Evolutionary conservation across 35 echinoderm and acorn worm species (phyloP).

Genomic region (Eucidaris tribuloides): DNA sequence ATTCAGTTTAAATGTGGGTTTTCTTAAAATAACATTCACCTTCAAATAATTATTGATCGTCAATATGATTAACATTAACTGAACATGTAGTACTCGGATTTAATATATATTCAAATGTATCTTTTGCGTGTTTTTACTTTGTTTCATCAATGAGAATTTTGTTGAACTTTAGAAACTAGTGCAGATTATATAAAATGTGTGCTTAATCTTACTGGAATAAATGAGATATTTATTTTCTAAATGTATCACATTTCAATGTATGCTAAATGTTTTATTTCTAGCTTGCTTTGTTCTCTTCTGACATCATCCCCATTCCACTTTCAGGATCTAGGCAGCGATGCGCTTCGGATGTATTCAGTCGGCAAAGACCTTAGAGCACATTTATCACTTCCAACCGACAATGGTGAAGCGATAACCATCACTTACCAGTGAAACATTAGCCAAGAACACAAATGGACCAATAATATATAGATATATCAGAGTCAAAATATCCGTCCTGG

Average conservation of each 20-base stretch:
- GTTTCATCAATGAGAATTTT: too few species aligned
- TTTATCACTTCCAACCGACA: constrained; percentile 90
- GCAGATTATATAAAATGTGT: too few species aligned
- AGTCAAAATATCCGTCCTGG: constrained; percentile 15
- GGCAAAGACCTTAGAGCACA: constrained; percentile 85
- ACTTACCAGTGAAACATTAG: constrained; percentile 83
- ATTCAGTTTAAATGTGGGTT: too few species aligned
- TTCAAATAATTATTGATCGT: too few species aligned
- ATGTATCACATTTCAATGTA: not conserved
- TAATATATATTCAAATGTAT: too few species aligned
- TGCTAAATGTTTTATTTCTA: not conserved
- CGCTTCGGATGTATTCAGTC: constrained; percentile 71
- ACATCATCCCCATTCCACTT: constrained; percentile 94
- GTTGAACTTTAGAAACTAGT: too few species aligned
- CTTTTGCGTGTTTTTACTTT: too few species aligned
- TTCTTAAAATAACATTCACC: too few species aligned
- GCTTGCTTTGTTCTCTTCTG: constrained; percentile 9
- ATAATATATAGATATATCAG: not conserved
- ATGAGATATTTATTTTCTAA: not conserved
- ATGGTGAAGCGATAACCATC: constrained; percentile 91
- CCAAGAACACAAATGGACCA: not conserved
- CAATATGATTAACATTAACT: too few species aligned
- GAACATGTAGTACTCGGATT: too few species aligned
- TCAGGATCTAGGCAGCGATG: constrained; percentile 86
- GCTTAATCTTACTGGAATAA: not conserved